A percentile compares a stretch with the other conserved stretches of the same genome.
phyloP scores from a whole-genome alignment of 2,113 vertebrate species.

The Prinia subflava region DNA sequence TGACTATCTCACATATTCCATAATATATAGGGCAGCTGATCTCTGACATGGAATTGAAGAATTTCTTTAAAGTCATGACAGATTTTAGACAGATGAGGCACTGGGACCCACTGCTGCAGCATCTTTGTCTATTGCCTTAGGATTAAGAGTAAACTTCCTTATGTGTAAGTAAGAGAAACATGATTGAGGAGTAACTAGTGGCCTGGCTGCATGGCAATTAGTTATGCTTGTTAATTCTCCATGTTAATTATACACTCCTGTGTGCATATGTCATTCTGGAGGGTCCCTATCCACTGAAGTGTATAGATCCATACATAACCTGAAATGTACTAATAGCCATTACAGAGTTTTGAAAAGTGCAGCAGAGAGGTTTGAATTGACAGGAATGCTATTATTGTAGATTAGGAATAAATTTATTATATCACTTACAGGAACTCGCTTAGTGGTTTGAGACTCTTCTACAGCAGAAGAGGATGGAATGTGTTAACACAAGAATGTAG shows the following conservation, averaged over 20 bases:
- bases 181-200: neutral
- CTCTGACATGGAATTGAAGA: neutral
- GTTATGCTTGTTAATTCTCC: neutral
- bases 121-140: neutral
- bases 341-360: neutral
- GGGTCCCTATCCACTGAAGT: neutral
- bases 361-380: neutral
- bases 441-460: slow-evolving; percentile 1
- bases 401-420: slow-evolving; percentile 12
- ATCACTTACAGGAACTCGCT: neutral
- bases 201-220: neutral
- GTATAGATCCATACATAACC: neutral
- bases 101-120: neutral
- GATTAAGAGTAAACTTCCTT: neutral
- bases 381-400: neutral
- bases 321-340: neutral
- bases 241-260: neutral
- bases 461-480: neutral
- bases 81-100: neutral
- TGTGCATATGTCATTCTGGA: neutral
- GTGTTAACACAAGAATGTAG: neutral
- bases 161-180: neutral
- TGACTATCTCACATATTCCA: neutral
- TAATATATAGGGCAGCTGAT: neutral
- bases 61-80: neutral